Evolutionary conservation across 37 sponge, comb jelly and placozoan species (phyloP).

Genomic region (Chondrilla cf. caribensis): DNA sequence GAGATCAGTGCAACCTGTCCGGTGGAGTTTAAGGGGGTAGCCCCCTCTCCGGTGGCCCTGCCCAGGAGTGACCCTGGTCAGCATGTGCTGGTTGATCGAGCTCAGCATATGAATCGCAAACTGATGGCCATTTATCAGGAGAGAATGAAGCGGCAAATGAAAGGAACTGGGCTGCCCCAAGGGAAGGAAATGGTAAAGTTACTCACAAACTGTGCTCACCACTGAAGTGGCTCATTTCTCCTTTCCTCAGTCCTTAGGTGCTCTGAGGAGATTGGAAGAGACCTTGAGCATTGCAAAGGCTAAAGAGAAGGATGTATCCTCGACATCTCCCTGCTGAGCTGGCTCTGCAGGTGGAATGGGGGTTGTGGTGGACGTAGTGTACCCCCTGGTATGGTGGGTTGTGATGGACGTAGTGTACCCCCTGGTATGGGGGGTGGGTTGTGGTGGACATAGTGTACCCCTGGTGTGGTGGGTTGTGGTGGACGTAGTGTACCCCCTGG

Average conservation of each 20-base stretch:
- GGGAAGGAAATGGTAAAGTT: neutral
- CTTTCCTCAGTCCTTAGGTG: constrained; percentile 38
- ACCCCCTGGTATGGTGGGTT: constrained; percentile 38
- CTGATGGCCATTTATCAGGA: constrained; percentile 78
- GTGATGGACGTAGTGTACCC: constrained; percentile 26
- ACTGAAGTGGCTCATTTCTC: neutral
- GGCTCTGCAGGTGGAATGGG: constrained; percentile 9
- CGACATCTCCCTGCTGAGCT: neutral
- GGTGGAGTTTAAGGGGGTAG: too few relatives aligned
- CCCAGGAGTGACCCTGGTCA: too few relatives aligned
- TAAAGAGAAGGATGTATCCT: constrained; percentile 65
- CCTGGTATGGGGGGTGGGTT: constrained; percentile 12
- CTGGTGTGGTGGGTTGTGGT: neutral
- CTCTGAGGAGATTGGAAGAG: constrained; percentile 64
- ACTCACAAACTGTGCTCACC: neutral
- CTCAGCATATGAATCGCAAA: constrained; percentile 3
- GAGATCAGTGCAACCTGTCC: too few relatives aligned
- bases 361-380: neutral
- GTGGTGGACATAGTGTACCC: too few relatives aligned
- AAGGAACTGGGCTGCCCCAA: neutral
- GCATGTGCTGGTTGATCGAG: neutral
- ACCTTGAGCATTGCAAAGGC: constrained; percentile 66
- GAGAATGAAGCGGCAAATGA: constrained; percentile 22
- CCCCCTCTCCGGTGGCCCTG: too few relatives aligned
- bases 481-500: constrained; percentile 14